Evolutionary conservation across 2,888 invertebrate species (phyloP).

Genomic region (Caenorhabditis becei): DNA sequence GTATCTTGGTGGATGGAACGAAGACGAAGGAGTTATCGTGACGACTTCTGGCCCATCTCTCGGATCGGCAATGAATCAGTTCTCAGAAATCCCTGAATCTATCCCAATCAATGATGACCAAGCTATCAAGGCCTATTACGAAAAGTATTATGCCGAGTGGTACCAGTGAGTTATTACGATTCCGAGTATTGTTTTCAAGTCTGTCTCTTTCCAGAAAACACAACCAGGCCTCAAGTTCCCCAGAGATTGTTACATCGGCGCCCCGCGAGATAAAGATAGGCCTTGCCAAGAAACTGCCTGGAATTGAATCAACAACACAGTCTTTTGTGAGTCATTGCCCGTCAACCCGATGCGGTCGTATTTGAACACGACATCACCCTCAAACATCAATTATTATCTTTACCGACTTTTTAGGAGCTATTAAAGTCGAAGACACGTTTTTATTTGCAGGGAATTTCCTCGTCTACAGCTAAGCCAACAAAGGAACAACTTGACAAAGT

Average conservation of each 20-base stretch:
- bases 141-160: conserved; percentile 63
- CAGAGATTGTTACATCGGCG: conserved; percentile 4
- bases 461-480: conserved; percentile 34
- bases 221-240: conserved; percentile 41
- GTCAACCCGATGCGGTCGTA: conserved; percentile 1
- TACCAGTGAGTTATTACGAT: conserved; percentile 48
- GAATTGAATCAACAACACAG: conserved; percentile 17
- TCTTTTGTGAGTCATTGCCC: conserved; percentile 43
- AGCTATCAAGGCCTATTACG: conserved; percentile 53
- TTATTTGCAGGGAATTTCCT: conserved; percentile 49
- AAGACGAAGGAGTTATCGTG: conserved; percentile 46
- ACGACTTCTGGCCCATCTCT: conserved; percentile 40
- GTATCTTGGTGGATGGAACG: conserved; percentile 63
- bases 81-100: conserved; percentile 37
- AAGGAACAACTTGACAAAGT: conserved; percentile 61
- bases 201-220: conserved; percentile 37
- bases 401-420: conserved; percentile 45
- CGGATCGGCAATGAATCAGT: conserved; percentile 43
- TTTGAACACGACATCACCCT: conserved; percentile 48
- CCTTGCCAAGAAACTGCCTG: conserved; percentile 35
- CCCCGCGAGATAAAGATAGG: conserved; percentile 55
- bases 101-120: conserved; percentile 43
- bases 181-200: not conserved
- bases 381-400: conserved; percentile 55
- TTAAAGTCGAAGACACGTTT: conserved; percentile 46